phyloP scores from a whole-genome alignment of 2,888 invertebrate genomes.

The Cynaeus angustus region DNA sequence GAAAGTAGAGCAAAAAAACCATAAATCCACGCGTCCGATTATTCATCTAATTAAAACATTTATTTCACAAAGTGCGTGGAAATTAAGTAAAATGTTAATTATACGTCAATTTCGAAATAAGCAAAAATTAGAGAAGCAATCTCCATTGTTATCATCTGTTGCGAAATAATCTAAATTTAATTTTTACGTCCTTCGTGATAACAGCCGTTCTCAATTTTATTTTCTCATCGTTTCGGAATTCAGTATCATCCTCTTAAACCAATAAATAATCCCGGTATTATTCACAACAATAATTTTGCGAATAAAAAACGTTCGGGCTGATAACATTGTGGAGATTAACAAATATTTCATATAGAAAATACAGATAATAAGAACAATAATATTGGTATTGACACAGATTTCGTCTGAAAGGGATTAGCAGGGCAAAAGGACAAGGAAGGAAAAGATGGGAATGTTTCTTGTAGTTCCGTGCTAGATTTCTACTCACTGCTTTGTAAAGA shows the following conservation, averaged over 20 bases:
- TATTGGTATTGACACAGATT: not conserved
- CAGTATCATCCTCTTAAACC: not conserved
- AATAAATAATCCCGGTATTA: not conserved
- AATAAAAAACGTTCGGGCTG: not conserved
- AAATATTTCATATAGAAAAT: not conserved
- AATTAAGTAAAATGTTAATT: not conserved
- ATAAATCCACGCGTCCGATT: too few relatives aligned
- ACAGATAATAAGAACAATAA: not conserved
- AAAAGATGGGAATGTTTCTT: too few relatives aligned
- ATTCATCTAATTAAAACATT: not conserved
- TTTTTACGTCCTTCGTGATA: not conserved
- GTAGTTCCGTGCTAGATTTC: too few relatives aligned
- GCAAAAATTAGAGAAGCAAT: not conserved
- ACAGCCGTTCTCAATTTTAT: not conserved
- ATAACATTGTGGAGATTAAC: not conserved
- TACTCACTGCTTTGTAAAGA: too few relatives aligned
- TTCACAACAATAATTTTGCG: not conserved
- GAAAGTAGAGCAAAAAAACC: too few relatives aligned
- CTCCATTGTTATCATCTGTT: not conserved
- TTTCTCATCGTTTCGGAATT: not conserved
- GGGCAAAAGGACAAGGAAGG: not conserved
- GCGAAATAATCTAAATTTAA: not conserved
- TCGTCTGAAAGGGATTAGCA: not conserved
- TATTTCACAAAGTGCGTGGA: not conserved
- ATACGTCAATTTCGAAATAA: not conserved